Conservation (phyloP, 2,113 vertebrate species). For the Sturnira hondurensis region DNA sequence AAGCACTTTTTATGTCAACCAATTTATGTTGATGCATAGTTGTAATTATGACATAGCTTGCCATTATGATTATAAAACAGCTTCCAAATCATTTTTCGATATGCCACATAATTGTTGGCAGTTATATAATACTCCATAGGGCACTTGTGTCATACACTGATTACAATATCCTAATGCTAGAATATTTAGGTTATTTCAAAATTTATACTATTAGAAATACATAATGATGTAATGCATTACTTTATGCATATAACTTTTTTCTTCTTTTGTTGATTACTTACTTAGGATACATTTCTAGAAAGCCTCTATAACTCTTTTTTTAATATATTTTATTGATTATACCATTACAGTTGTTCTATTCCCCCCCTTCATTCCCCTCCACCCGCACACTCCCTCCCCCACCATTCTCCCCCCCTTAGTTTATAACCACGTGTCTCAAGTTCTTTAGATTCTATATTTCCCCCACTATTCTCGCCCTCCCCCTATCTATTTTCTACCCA, state of each 20-base stretch:
- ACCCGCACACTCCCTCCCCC: too few relatives aligned
- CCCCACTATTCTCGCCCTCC: too few relatives aligned
- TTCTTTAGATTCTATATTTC: too few relatives aligned
- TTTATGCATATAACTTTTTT: not conserved
- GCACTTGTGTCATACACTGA: not conserved
- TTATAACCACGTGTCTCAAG: too few relatives aligned
- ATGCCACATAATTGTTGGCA: not conserved
- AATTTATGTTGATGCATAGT: not conserved
- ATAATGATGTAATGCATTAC: not conserved
- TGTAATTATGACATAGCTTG: not conserved
- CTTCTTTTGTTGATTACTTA: not conserved
- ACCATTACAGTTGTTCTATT: too few relatives aligned
- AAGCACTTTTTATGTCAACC: not conserved
- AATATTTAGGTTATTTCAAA: not conserved
- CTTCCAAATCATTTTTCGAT: not conserved
- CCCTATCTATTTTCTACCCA: too few relatives aligned
- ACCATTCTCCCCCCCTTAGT: too few relatives aligned
- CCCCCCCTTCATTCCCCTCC: too few relatives aligned
- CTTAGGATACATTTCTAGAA: conserved; percentile 16
- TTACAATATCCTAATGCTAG: not conserved
- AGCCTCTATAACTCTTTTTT: too few relatives aligned
- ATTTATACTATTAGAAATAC: conserved; percentile 31
- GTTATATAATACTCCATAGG: not conserved
- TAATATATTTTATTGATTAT: too few relatives aligned
- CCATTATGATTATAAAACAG: not conserved